Evolutionary conservation across 1,140 invertebrate species (phyloP).

Genomic region (Lanistes nyassanus): DNA sequence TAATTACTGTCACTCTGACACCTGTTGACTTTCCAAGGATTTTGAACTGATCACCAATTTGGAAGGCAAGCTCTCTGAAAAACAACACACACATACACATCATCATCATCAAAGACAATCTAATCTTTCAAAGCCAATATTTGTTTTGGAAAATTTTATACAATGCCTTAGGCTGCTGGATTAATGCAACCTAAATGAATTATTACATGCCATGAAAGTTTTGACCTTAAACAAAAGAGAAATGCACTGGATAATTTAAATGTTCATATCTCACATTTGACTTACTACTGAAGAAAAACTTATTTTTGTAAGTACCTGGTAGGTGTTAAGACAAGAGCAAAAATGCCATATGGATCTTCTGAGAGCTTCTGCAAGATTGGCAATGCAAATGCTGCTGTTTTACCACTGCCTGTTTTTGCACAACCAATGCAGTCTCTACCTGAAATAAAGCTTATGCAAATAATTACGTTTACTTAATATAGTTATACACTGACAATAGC

Average conservation of each 20-base stretch:
- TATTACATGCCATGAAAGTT: too few relatives aligned
- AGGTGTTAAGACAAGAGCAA: constrained; percentile 66
- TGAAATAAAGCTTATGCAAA: constrained; percentile 42
- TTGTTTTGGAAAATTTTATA: too few relatives aligned
- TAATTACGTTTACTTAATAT: neutral
- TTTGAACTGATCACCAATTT: constrained; percentile 81
- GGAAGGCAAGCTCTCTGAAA: constrained; percentile 67
- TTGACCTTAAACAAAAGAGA: too few relatives aligned
- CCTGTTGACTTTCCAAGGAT: constrained; percentile 70
- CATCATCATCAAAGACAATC: too few relatives aligned
- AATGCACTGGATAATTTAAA: too few relatives aligned
- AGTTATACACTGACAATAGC: too few relatives aligned
- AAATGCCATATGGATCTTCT: constrained; percentile 67
- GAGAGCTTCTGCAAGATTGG: constrained; percentile 76
- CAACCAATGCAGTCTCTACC: constrained; percentile 66
- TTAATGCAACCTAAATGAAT: too few relatives aligned
- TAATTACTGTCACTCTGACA: constrained; percentile 62
- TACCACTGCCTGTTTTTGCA: constrained; percentile 69
- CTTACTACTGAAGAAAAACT: neutral
- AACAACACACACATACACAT: constrained; percentile 13
- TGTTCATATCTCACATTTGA: too few relatives aligned
- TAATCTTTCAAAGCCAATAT: too few relatives aligned
- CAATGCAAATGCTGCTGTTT: constrained; percentile 68
- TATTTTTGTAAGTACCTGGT: constrained; percentile 51
- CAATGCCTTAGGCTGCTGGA: too few relatives aligned